Evolutionary conservation across 1,140 invertebrate genomes (phyloP), one percentile per base, ranked within the genome.

Genomic region (Trichonephila clavipes): DNA sequence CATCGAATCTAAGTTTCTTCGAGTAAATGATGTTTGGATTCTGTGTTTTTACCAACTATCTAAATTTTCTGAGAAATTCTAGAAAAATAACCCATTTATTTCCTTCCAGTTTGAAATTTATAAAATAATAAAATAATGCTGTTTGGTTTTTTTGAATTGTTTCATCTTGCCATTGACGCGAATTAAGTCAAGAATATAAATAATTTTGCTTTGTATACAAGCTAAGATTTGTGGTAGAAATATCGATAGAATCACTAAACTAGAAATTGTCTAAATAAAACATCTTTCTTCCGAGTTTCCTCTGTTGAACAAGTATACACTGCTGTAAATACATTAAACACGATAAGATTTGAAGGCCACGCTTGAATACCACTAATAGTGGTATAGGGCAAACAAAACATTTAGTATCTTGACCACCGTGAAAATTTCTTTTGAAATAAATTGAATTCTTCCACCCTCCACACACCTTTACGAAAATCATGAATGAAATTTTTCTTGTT

Each of bases 261-360:
- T 77, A 77, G 72, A 77, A 77, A 77, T 28, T 77, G 34, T 77
- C 72, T 77, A 77, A 77, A 77, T 77, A 77, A 77, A 77, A 77
- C 72, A 77, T 77, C 24, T 19, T 77, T 40, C 24, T 77, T 77
- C 34, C 16, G 34, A 34, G 72, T 77, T 77, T 77, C 72, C 72
- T 77, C 72, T 40, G 72, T 34, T 77, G 72, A 77, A 77, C 72
- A 77, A 77, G 28, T 77, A 40, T 77, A 77, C 28, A 77, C 72
- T 77, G 34, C 34, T 34, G 72, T 77, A 77, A 77, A 40, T 77
- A 77, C 72, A 77, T 77, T 77, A 77, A 77, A 77, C 72, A 77
- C 28, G 28, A 34, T 40, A 16, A 77, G 28, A 24, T 34, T 34
- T 77, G 72, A 77, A 77, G 72, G 72, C 28, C 28, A 40, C 28